Base-by-base conservation (phyloP, 2,113 vertebrate genomes). In the Vulpes vulpes region DNA sequence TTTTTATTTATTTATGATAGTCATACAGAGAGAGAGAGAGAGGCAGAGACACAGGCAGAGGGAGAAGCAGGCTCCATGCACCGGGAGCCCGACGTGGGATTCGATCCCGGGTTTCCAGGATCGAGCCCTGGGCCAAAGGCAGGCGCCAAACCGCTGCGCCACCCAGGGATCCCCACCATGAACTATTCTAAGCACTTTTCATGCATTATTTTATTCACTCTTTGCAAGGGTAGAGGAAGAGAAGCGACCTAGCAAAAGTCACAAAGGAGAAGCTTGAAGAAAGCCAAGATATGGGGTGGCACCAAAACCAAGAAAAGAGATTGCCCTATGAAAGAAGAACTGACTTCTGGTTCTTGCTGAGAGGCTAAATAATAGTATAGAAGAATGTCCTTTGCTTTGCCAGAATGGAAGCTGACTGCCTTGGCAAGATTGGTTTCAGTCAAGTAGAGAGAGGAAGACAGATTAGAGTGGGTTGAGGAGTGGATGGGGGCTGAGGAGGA, bases 131-230 rank as follows among this genome's bases (percentile, higher is more conserved):
- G n/a, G n/a, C n/a, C n/a, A n/a, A n/a, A n/a, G n/a, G n/a, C n/a
- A n/a, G n/a, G n/a, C n/a, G n/a, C n/a, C n/a, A n/a, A n/a, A n/a
- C n/a, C n/a, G n/a, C n/a, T n/a, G n/a, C n/a, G n/a, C n/a, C n/a
- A n/a, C n/a, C n/a, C n/a, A n/a, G n/a, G n/a, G n/a, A n/a, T n/a
- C n/a, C n/a, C n/a, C n/a, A 79, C n/a, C 53, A 62, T 43, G 17
- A 97, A 65, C 57, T 83, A 35, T 51, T 81, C 15, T 71, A 71
- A 97, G 11, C 51, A 62, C 11, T 27, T 81, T 92, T 82, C 43
- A 57, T 38, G 14, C 80, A 30, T 80, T 94, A 30, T 38, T 25
- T 23, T 89, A 82, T 82, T 92, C 82, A 78, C 5, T 78, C 15
- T 89, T 82, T 59, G 30, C 43, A 59, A 82, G 55, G 82, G 23